Evolutionary conservation across 2,113 vertebrate genomes (phyloP).

Genomic region (Odontophorus gujanensis): DNA sequence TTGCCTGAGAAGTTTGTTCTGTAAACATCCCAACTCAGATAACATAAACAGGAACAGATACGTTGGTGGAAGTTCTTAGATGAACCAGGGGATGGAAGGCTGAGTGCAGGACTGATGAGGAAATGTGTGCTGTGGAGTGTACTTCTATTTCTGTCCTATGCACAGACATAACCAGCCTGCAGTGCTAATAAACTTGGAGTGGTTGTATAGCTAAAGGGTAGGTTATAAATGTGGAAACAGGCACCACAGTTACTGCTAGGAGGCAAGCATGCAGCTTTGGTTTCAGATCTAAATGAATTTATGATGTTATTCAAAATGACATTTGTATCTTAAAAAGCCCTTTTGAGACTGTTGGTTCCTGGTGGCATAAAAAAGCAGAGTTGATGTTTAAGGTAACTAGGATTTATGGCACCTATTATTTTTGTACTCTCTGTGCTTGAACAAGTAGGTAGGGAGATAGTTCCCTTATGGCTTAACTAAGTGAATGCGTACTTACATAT

Average conservation of each 20-base stretch:
- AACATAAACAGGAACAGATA: neutral
- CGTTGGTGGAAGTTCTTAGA: neutral
- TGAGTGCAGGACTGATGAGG: neutral
- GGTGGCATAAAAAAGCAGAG: neutral
- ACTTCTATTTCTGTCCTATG: neutral
- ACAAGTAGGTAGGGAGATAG: neutral
- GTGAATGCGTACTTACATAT: neutral
- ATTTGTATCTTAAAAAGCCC: neutral
- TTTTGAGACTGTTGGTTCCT: neutral
- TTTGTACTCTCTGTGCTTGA: neutral
- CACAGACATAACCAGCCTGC: neutral
- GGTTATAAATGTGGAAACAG: neutral
- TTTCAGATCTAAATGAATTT: constrained; percentile 9
- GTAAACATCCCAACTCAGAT: neutral
- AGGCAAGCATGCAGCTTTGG: neutral
- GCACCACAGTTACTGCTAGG: neutral
- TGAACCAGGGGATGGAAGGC: neutral
- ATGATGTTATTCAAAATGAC: neutral
- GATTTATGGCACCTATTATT: neutral
- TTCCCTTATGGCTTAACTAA: neutral
- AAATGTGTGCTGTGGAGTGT: neutral
- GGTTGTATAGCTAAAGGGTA: neutral
- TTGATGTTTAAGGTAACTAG: neutral
- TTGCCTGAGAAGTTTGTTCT: neutral
- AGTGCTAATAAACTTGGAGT: neutral